Evolutionary conservation across 2,113 vertebrate genomes (phyloP), one percentile per base, ranked within the genome.

Genomic region (Lepus americanus): DNA sequence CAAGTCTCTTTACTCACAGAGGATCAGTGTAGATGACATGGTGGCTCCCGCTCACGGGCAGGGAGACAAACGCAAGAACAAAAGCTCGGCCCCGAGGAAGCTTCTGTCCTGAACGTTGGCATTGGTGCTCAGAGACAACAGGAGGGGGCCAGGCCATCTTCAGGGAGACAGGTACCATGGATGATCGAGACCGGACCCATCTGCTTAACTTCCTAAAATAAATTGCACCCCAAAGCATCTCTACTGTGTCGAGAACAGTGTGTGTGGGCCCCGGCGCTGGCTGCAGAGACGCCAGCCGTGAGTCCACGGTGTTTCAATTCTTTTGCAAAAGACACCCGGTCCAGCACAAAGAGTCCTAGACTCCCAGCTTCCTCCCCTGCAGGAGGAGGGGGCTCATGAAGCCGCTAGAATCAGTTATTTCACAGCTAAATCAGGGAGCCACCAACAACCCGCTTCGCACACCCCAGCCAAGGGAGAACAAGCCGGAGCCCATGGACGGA

Each of bases 361-460:
- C 86, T 83, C 77, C 53, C 51, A 97, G 78, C 72, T 81, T 74
- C 91, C 70, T 29, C 74, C 94, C 66, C 73, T n/a, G 53, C 67
- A 73, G 88, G 13, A 14, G 36, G 39, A 67, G 19, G 73, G 27
- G 83, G 22, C 23, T 86, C 53, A 89, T 82, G 31, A 78, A 87
- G 13, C 84, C 64, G 6, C 59, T 59, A 31, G 33, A 61, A 51
- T 23, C 70, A 77, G 13, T 2, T 27, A 44, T 89, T 92, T 77
- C 39, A 76, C 64, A 89, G 67, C 17, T 63, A 85, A 96, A 83
- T 87, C 53, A 78, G 86, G 79, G 95, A 98, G 97, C 72, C 55
- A 63, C 95, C 95, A 29, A 95, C 12, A 23, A 86, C 19, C 64
- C 77, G 94, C 80, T 39, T 85, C 79, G 22, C 5, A 0, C 96